Percentiles rank a stretch among this genome's conserved stretches.
Conservation (phyloP, 2,113 vertebrate genomes). For the Erythrocercus mccallii region DNA sequence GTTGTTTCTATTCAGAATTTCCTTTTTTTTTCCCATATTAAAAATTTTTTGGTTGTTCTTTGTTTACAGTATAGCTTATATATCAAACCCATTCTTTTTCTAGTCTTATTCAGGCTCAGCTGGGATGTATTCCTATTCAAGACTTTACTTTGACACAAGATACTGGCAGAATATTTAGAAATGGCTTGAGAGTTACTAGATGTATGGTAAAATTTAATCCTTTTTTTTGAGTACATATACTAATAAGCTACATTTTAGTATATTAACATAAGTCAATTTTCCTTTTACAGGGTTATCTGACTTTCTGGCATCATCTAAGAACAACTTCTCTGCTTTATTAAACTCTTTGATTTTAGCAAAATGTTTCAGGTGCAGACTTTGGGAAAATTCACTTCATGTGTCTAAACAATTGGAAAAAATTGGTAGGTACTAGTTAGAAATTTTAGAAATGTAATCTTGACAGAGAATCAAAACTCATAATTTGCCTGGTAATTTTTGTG, state of each 20-base stretch:
- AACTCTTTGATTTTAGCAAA: slow-evolving; percentile 90
- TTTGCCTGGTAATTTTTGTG: not conserved
- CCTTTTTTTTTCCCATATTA: not conserved
- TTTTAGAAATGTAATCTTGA: not conserved
- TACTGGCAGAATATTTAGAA: slow-evolving; percentile 92
- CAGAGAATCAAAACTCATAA: not conserved
- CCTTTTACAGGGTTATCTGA: slow-evolving; percentile 86
- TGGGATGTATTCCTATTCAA: slow-evolving; percentile 90
- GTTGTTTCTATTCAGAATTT: not conserved
- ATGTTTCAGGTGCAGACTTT: slow-evolving; percentile 92
- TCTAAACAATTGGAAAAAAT: slow-evolving; percentile 97
- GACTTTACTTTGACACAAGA: slow-evolving; percentile 96
- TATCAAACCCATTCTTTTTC: not conserved
- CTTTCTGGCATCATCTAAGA: slow-evolving; percentile 80
- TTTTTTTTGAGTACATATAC: not conserved
- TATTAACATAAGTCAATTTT: not conserved
- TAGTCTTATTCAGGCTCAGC: slow-evolving; percentile 96
- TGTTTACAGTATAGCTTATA: not conserved
- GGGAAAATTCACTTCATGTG: slow-evolving; percentile 92
- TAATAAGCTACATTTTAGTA: slow-evolving; percentile 9
- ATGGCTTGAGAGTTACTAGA: slow-evolving; percentile 88
- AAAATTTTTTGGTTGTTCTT: not conserved
- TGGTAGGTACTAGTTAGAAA: slow-evolving; percentile 73
- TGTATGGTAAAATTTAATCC: slow-evolving; percentile 76
- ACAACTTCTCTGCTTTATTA: slow-evolving; percentile 80